Evolutionary conservation across 2,797 vertebrate genomes (phyloP).

Genomic region (Trachops cirrhosus): DNA sequence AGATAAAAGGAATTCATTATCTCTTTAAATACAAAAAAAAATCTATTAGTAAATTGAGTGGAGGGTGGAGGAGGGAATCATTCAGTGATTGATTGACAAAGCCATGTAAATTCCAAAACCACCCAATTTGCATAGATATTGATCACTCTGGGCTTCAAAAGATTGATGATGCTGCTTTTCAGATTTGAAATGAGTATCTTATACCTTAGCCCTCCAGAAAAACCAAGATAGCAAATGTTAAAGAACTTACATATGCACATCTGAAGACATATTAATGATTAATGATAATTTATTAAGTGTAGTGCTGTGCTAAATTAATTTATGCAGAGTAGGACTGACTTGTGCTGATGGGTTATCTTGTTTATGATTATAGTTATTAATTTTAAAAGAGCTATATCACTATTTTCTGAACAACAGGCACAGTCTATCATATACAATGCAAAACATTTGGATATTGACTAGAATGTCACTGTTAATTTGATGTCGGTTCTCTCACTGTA

Average conservation of each 20-base stretch:
- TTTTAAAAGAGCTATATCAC: conserved; percentile 51
- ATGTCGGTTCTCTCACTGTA: neutral
- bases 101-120: conserved; percentile 59
- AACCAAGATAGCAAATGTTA: conserved; percentile 51
- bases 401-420: conserved; percentile 57
- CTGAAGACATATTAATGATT: conserved; percentile 56
- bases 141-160: conserved; percentile 65
- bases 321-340: conserved; percentile 30
- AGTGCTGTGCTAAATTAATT: conserved; percentile 60
- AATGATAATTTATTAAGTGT: conserved; percentile 65
- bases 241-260: conserved; percentile 57
- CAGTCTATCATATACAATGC: neutral
- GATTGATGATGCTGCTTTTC: conserved; percentile 55
- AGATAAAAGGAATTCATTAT: neutral
- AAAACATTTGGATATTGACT: conserved; percentile 40
- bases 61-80: neutral
- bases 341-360: conserved; percentile 54
- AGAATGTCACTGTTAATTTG: conserved; percentile 40
- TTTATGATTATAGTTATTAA: conserved; percentile 59
- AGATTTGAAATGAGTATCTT: conserved; percentile 57
- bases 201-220: conserved; percentile 48
- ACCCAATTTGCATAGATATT: conserved; percentile 61
- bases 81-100: conserved; percentile 57
- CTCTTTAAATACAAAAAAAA: conserved; percentile 58
- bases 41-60: conserved; percentile 8